Evolutionary conservation across 2,113 vertebrate genomes (phyloP).

Genomic region (Malurus melanocephalus): DNA sequence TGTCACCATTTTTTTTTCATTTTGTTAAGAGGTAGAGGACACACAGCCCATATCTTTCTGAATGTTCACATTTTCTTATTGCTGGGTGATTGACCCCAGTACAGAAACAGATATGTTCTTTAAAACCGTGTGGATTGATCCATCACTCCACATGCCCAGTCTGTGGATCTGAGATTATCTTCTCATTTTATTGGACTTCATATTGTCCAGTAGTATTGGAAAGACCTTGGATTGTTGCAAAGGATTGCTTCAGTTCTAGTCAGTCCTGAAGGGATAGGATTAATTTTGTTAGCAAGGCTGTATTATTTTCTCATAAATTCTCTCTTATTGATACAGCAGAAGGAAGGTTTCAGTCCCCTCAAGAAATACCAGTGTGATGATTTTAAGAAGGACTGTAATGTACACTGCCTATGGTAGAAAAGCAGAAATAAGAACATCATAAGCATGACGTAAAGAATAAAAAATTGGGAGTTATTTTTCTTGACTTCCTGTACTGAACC

Average conservation of each 20-base stretch:
- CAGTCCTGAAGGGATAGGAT: neutral
- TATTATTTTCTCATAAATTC: conserved; percentile 3
- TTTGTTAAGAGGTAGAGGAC: conserved; percentile 56
- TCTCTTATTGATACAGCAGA: neutral
- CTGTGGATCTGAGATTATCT: neutral
- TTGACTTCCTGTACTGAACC: neutral
- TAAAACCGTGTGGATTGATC: neutral
- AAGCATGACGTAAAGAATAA: neutral
- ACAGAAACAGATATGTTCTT: neutral
- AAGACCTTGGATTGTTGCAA: conserved; percentile 16
- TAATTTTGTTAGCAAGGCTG: conserved; percentile 32
- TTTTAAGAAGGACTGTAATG: neutral
- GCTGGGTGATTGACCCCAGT: neutral
- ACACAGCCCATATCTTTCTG: conserved; percentile 36
- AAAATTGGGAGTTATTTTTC: neutral
- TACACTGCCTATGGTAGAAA: neutral
- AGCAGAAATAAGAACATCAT: neutral
- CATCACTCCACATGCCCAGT: neutral
- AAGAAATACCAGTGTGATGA: neutral
- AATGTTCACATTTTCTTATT: conserved; percentile 11
- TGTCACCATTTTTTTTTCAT: conserved; percentile 39
- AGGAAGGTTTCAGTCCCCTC: neutral
- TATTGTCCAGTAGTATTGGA: neutral
- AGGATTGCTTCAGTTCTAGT: neutral
- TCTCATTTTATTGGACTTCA: neutral